phyloP scores from a whole-genome alignment of 2,797 vertebrate genomes.

The Myripristis murdjan region DNA sequence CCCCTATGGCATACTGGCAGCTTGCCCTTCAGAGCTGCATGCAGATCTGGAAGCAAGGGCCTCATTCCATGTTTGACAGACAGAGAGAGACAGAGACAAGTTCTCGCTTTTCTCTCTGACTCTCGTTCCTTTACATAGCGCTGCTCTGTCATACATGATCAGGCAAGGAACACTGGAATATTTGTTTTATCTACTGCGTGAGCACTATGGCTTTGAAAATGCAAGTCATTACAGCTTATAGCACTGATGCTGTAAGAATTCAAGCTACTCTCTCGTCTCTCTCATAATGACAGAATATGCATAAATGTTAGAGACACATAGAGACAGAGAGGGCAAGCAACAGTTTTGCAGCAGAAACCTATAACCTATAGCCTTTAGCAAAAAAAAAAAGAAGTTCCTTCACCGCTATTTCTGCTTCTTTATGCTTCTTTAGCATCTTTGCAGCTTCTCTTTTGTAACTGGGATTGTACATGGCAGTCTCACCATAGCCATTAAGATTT shows the following conservation, averaged over 20 bases:
- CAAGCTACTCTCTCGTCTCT: not conserved
- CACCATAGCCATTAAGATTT: not conserved
- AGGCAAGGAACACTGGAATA: not conserved
- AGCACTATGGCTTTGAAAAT: slow-evolving; percentile 8
- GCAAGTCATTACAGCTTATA: not conserved
- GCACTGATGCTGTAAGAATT: slow-evolving; percentile 30
- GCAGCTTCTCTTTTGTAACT: slow-evolving; percentile 1
- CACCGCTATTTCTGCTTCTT: not conserved
- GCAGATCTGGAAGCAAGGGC: not conserved
- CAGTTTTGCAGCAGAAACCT: not conserved
- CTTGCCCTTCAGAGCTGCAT: not conserved
- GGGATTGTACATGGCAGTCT: slow-evolving; percentile 3
- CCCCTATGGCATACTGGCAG: not conserved
- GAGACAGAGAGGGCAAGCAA: not conserved
- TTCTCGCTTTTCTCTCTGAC: too few relatives aligned
- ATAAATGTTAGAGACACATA: slow-evolving; percentile 1
- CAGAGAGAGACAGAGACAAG: not conserved
- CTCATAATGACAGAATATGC: slow-evolving; percentile 1
- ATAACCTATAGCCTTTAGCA: not conserved
- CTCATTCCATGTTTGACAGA: not conserved
- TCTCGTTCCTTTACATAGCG: too few relatives aligned
- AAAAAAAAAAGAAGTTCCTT: not conserved
- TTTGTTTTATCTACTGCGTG: slow-evolving; percentile 17
- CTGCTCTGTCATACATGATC: too few relatives aligned
- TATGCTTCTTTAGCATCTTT: not conserved